Conservation (phyloP, 2,888 invertebrate genomes). For the Epirrhoe tristata region DNA sequence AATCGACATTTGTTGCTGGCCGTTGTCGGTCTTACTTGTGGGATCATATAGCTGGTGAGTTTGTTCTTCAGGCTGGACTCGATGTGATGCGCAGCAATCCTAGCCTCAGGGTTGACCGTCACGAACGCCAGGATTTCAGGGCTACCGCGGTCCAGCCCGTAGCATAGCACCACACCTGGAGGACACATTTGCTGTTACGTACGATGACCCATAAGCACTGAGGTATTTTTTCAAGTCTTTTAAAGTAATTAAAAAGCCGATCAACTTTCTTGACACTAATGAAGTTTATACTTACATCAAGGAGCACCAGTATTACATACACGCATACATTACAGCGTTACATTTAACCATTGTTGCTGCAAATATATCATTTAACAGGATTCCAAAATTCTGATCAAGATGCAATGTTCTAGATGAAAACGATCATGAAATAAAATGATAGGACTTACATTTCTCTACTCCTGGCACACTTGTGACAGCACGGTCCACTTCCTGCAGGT, state of each 20-base stretch:
- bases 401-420: too few relatives aligned
- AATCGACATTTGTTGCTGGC: too few relatives aligned
- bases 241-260: too few relatives aligned
- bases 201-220: too few relatives aligned
- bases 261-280: too few relatives aligned
- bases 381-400: too few relatives aligned
- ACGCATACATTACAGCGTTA: too few relatives aligned
- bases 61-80: conserved; percentile 87
- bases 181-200: not conserved
- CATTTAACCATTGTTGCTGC: too few relatives aligned
- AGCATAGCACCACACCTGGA: conserved; percentile 90
- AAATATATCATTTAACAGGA: too few relatives aligned
- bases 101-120: conserved; percentile 75
- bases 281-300: too few relatives aligned
- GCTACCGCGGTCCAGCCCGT: conserved; percentile 89
- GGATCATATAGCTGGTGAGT: conserved; percentile 92
- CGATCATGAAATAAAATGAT: not conserved
- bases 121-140: conserved; percentile 91
- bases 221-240: too few relatives aligned
- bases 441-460: conserved; percentile 87
- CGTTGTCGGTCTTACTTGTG: conserved; percentile 83
- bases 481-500: conserved; percentile 93
- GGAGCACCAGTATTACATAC: too few relatives aligned
- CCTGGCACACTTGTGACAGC: conserved; percentile 87
- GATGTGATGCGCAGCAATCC: conserved; percentile 85